Evolutionary conservation across 2,113 vertebrate genomes (phyloP).

Genomic region (Connochaetes taurinus): DNA sequence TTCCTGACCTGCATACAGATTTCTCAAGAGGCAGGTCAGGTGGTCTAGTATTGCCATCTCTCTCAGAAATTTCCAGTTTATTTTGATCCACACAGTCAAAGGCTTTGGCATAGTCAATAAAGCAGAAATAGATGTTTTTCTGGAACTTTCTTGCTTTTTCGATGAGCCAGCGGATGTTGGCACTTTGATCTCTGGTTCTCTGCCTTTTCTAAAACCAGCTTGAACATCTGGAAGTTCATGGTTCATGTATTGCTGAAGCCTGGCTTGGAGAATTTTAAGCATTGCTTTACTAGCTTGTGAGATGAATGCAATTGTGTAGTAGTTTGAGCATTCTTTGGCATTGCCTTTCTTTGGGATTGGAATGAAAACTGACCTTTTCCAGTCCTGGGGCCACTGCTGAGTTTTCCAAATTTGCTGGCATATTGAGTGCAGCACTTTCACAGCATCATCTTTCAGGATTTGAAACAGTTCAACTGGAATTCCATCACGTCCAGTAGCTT

Average conservation of each 20-base stretch:
- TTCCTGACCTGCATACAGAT: background rate
- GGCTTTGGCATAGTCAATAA: too few species aligned
- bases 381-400: background rate
- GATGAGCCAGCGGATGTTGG: too few species aligned
- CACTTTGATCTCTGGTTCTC: too few species aligned
- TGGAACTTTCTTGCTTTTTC: too few species aligned
- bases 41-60: too few species aligned
- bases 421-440: background rate
- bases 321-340: background rate
- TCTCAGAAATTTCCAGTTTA: too few species aligned
- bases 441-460: background rate
- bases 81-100: too few species aligned
- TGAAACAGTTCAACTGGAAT: background rate
- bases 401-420: background rate
- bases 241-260: background rate
- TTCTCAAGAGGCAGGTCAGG: background rate
- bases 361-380: background rate
- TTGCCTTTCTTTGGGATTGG: background rate
- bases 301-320: accelerated
- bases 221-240: accelerated
- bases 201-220: background rate
- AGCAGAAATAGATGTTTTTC: too few species aligned
- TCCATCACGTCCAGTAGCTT: background rate
- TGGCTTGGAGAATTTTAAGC: background rate
- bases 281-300: background rate